Evolutionary conservation across 2,888 invertebrate genomes (phyloP), one percentile per base, ranked within the genome.

Genomic region (Leptura quadrifasciata): DNA sequence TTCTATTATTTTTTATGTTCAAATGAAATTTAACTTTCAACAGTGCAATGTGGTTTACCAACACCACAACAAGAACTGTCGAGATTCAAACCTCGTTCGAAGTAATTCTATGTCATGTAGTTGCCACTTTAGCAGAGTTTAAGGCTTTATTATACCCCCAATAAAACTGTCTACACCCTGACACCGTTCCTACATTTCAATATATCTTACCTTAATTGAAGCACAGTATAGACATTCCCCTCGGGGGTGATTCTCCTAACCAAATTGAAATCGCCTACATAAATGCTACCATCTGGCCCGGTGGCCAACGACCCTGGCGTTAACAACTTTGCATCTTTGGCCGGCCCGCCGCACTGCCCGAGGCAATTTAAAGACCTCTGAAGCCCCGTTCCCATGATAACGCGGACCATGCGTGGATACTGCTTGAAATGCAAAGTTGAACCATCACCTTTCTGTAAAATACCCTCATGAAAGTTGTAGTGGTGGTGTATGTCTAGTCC

Each of bases 401-500:
- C 97, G 89, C 95, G 94, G 6, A 98, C 95, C 60, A 95, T 97
- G 83, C 96, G 91, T 60, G 97, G 97, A 86, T 97, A 96, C 86
- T 96, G 95, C 86, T 97, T 98, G 89, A 99, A 93, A 89, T 98
- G 98, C 47, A 98, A 91, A 58, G 97, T 95, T 1, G 97, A 96
- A 72, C 99, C 99, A 87, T 87, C 89, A 54, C 99, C 99, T 88
- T 98, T 98, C 89, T 99, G 98, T 60, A 99, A 91, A 79, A 99
- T 98, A 21, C 97, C 98, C 91, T 99, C 98, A 87, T 98, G 97
- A 92, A 98, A 98, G 89, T 99, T 99, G 90, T 98, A 98, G 89
- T 98, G 97, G 89, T 99, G 99, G 90, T 99, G 98, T 79, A 98
- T 97, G 88, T 99, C 97, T 72, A 99, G 91, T 68, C 98, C 98